phyloP scores from a whole-genome alignment of 2,113 vertebrate species.

The human (Homo sapiens) region DNA sequence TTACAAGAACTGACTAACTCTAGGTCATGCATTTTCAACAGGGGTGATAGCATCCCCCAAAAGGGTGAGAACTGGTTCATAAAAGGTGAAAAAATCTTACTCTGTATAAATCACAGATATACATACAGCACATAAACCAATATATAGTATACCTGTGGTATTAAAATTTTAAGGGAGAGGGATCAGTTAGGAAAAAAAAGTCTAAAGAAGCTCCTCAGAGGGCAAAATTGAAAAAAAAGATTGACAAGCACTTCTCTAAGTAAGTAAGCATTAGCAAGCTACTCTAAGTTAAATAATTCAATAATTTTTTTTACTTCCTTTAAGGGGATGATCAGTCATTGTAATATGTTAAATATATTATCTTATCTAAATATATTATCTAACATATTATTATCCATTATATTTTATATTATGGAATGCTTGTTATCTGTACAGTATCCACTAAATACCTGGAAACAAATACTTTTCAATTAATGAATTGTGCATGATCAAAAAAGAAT shows the following conservation, averaged over 20 bases:
- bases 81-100: not conserved
- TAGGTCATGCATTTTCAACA: not conserved
- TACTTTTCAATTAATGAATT: not conserved
- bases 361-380: not conserved
- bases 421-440: not conserved
- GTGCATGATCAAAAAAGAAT: not conserved
- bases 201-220: not conserved
- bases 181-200: not conserved
- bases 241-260: not conserved
- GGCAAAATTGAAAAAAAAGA: not conserved
- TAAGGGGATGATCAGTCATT: not conserved
- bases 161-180: not conserved
- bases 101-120: not conserved
- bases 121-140: not conserved
- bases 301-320: not conserved
- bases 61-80: not conserved
- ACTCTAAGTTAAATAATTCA: constrained; percentile 16
- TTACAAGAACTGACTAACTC: not conserved
- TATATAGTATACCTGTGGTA: not conserved
- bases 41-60: not conserved
- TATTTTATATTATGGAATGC: not conserved
- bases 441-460: not conserved
- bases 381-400: too few species aligned
- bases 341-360: not conserved
- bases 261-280: constrained; percentile 51